Evolutionary conservation across 2,888 invertebrate species (phyloP), one percentile per base, ranked within the genome.

Genomic region (Cataglyphis rosenhaueri): DNA sequence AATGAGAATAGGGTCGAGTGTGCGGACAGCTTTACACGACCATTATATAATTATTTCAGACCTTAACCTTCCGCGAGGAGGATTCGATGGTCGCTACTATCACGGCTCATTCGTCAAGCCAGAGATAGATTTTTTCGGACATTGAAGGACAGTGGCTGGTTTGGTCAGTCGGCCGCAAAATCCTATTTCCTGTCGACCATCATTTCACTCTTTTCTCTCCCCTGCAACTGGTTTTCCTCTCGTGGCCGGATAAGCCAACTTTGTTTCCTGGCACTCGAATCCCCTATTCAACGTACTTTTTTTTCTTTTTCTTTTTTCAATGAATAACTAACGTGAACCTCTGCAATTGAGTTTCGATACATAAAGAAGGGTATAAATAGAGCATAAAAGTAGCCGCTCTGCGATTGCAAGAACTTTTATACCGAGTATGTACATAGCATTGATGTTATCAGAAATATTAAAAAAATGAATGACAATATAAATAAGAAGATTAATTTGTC

Each of bases 101-200:
- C 59, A 41, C n/a, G 66, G 66, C 76, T 86, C 85, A 85, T 87
- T 79, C 84, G 86, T 91, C 88, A 89, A 83, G 85, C 64, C 83
- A 81, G 68, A 84, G 81, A 81, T 61, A 81, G n/a, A 70, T 86
- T 83, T 84, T 86, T 84, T 76, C 73, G 81, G 89, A 89, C 90
- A 87, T 84, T 88, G 89, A 91, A 82, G 86, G 86, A 89, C 90
- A 87, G 84, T 41, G 83, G 87, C 59, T 73, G 87, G 91, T 90
- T 91, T 86, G 86, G 85, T 85, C 71, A 79, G 85, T 66, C 78
- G 82, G 85, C 90, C 91, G 79, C 90, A 87, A 88, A 89, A 91
- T 89, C 90, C 90, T 90, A 88, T 88, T 91, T 85, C 87, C 86
- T 75, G 55, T 74, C 61, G 62, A 52, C 52, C 52, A n/a, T 52